These are phyloP conservation scores for Actinopyga echinites DNA, from an alignment of 53 echinoderm and acorn worm genomes.

Conservation along the genomic window DNA sequence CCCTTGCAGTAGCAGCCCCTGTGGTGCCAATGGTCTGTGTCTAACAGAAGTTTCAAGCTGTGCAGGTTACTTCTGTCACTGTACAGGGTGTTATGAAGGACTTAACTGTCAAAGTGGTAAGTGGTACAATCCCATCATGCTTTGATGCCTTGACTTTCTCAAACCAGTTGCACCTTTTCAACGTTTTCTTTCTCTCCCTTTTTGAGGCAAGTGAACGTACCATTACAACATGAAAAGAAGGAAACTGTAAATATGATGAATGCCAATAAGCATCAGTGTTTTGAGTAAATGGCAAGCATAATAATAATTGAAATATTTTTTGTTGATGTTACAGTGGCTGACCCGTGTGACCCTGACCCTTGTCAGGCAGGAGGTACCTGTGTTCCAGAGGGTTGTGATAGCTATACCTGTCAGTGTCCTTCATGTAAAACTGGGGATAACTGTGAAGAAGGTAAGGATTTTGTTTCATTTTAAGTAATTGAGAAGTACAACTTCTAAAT, in stretches of 20 bases:
- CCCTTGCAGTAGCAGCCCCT: constrained; percentile 45
- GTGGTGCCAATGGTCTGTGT: constrained; percentile 52
- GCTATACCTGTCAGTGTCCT: constrained; percentile 25
- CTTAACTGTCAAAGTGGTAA: constrained; percentile 47
- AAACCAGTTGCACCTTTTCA: too few relatives aligned
- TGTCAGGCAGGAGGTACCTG: constrained; percentile 50
- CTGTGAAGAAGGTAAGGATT: constrained; percentile 30
- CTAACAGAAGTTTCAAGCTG: constrained; percentile 19
- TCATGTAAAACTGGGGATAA: constrained; percentile 16
- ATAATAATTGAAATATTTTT: not conserved
- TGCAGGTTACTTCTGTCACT: constrained; percentile 46
- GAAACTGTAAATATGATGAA: too few relatives aligned
- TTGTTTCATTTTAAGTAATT: too few relatives aligned
- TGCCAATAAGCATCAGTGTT: not conserved
- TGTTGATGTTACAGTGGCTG: constrained; percentile 9
- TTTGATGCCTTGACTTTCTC: too few relatives aligned
- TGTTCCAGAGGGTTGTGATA: constrained; percentile 9
- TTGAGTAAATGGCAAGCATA: too few relatives aligned
- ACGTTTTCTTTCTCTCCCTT: too few relatives aligned
- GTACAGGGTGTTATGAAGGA: constrained; percentile 56
- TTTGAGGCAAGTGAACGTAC: too few relatives aligned
- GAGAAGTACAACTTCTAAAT: too few relatives aligned
- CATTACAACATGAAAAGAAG: too few relatives aligned
- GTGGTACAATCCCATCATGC: not conserved
- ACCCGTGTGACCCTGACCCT: constrained; percentile 52